These are phyloP conservation scores for Morpho helenor DNA, from an alignment of 2,888 invertebrate genomes.

Conservation along the genomic window DNA sequence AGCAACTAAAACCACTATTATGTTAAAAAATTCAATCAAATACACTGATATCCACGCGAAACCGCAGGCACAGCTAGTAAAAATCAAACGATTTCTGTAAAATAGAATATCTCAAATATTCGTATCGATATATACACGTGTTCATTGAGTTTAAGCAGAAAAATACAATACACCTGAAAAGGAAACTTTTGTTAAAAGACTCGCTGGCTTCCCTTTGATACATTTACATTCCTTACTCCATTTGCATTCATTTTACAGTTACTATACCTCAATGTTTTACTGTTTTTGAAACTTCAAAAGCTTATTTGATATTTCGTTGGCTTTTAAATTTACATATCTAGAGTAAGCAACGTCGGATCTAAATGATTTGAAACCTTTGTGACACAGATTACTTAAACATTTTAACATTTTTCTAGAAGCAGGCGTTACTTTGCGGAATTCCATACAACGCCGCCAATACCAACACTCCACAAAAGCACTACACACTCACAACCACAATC, in stretches of 20 bases:
- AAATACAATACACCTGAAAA: not conserved
- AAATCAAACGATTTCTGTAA: too few species aligned
- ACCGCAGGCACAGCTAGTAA: too few species aligned
- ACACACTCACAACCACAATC: too few species aligned
- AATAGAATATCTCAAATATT: too few species aligned
- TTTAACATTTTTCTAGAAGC: too few species aligned
- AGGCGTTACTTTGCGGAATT: too few species aligned
- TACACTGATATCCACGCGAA: too few species aligned
- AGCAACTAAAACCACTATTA: too few species aligned
- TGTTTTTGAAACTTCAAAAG: conserved; percentile 1
- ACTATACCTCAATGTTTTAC: not conserved
- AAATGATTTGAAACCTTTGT: not conserved
- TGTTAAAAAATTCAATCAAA: too few species aligned
- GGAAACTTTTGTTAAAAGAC: conserved; percentile 6
- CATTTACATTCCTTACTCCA: conserved; percentile 6
- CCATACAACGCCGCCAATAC: too few species aligned
- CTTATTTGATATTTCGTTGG: conserved; percentile 1
- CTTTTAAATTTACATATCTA: not conserved
- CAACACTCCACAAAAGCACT: too few species aligned
- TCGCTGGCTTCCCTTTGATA: conserved; percentile 5
- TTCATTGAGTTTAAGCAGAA: conserved; percentile 3
- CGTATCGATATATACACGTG: not conserved
- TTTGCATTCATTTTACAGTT: conserved; percentile 10
- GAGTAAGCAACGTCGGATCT: not conserved
- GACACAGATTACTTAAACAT: too few species aligned